Conservation (phyloP, 2,888 invertebrate genomes). For the Apantesis nais region DNA sequence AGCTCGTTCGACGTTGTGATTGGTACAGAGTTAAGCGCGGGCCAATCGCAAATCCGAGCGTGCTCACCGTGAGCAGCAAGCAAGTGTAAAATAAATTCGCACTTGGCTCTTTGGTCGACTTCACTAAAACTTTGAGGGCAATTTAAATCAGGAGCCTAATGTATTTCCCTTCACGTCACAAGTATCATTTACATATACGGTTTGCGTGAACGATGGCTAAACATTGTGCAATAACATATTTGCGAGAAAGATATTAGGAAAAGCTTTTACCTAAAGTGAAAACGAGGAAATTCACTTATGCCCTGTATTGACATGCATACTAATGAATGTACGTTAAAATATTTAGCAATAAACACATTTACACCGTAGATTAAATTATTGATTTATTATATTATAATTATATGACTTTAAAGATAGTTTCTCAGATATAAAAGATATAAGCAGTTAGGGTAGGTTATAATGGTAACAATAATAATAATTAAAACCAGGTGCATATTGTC, state of each 20-base stretch:
- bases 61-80: no score
- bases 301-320: constrained; percentile 50
- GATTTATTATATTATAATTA: not conserved
- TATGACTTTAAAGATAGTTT: not conserved
- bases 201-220: constrained; percentile 40
- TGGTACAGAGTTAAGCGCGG: no score
- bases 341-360: constrained; percentile 36
- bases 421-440: no score
- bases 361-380: constrained; percentile 18
- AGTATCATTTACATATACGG: constrained; percentile 35
- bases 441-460: no score
- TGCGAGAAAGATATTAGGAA: constrained; percentile 61
- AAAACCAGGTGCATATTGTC: no score
- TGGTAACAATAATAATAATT: no score
- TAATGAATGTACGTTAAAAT: constrained; percentile 52
- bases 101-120: not conserved
- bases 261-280: constrained; percentile 67
- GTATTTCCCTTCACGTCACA: constrained; percentile 31
- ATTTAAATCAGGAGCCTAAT: constrained; percentile 21
- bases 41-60: no score
- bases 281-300: constrained; percentile 52
- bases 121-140: not conserved
- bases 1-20: no score
- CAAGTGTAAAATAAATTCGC: no score
- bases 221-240: constrained; percentile 56